phyloP scores from a whole-genome alignment of 2,113 vertebrate species.

The Azemiops feae region DNA sequence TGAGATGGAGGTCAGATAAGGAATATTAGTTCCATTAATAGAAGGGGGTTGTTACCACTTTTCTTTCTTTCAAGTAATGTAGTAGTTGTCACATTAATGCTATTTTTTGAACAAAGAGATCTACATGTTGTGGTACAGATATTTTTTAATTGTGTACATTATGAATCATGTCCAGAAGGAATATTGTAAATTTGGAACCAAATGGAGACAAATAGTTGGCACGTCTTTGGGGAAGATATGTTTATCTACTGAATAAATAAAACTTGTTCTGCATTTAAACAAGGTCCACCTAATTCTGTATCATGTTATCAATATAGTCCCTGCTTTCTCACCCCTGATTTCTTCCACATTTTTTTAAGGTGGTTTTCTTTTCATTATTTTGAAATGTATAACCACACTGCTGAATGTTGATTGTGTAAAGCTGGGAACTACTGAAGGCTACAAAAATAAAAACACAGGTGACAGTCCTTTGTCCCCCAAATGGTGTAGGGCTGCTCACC shows the following conservation, averaged over 20 bases:
- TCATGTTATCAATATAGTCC: neutral
- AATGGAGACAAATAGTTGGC: neutral
- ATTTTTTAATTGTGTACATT: neutral
- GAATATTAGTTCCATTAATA: neutral
- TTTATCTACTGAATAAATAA: neutral
- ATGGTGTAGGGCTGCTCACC: neutral
- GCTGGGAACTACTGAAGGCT: neutral
- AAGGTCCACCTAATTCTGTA: neutral
- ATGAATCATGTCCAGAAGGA: neutral
- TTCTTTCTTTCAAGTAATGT: neutral
- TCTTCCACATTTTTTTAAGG: neutral
- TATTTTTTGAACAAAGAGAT: neutral
- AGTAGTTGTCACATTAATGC: neutral
- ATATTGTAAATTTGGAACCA: neutral
- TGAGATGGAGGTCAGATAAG: neutral
- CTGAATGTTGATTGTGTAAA: neutral
- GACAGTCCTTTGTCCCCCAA: neutral
- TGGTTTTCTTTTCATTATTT: neutral
- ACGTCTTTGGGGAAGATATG: neutral
- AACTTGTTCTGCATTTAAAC: neutral
- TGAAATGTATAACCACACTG: neutral
- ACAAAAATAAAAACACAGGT: neutral
- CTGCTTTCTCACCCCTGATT: neutral
- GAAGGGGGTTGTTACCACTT: neutral
- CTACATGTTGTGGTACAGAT: neutral